These are phyloP conservation scores for Drosophila ananassae DNA, from an alignment of 1,140 invertebrate species.

Conservation along the genomic window DNA sequence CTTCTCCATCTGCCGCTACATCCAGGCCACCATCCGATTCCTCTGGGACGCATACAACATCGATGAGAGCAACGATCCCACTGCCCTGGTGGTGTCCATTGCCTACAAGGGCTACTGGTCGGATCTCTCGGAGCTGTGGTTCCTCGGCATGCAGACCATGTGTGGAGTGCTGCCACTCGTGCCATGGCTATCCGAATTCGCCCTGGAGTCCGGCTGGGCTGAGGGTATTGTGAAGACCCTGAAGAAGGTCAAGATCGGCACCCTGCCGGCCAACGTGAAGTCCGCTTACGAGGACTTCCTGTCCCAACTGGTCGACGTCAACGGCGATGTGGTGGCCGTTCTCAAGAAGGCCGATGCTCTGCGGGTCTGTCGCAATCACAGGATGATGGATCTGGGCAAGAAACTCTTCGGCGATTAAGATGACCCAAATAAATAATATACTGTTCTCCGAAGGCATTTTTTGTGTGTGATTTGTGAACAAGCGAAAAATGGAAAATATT, in stretches of 20 bases:
- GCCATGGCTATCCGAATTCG: conserved; percentile 95
- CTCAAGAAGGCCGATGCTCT: conserved; percentile 93
- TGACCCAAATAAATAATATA: neutral
- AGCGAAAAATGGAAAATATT: conserved; percentile 58
- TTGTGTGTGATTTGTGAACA: conserved; percentile 46
- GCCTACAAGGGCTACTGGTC: conserved; percentile 94
- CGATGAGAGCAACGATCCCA: conserved; percentile 93
- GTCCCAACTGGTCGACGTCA: conserved; percentile 92
- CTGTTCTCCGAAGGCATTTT: conserved; percentile 32
- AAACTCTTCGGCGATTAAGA: conserved; percentile 91
- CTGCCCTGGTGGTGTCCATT: conserved; percentile 91
- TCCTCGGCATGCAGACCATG: conserved; percentile 96
- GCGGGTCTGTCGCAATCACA: conserved; percentile 92
- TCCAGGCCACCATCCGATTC: conserved; percentile 94
- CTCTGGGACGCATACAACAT: conserved; percentile 96
- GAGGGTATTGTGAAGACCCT: conserved; percentile 93
- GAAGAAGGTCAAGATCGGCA: conserved; percentile 91
- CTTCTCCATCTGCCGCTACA: conserved; percentile 94
- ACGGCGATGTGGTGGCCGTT: conserved; percentile 89
- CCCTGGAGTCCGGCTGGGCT: conserved; percentile 95
- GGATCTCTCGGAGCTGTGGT: conserved; percentile 96
- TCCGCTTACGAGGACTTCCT: conserved; percentile 95
- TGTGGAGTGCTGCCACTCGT: conserved; percentile 90
- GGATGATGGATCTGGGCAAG: conserved; percentile 94
- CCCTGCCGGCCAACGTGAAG: conserved; percentile 92